Base-by-base conservation (phyloP, 2,113 vertebrate genomes). In the Loxodonta africana region DNA sequence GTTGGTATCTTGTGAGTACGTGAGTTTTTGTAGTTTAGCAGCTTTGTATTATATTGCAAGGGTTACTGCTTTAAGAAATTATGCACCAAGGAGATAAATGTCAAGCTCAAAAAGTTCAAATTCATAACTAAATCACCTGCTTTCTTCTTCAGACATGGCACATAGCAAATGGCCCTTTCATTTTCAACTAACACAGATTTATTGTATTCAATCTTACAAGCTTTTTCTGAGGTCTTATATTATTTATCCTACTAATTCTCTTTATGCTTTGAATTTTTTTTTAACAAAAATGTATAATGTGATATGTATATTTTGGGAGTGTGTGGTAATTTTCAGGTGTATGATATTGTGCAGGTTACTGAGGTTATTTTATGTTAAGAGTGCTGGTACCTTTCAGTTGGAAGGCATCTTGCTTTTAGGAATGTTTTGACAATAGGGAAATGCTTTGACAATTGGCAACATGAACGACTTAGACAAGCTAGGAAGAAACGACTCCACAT, bases 41-140 rank as follows among this genome's bases (percentile, higher is more conserved):
- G 73, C 12, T 17, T 94, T 77, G 57, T 83, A 90, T 93, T 95
- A 53, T 92, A 95, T 28, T 73, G 37, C 20, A 82, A 83, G 67
- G 65, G 69, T 95, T 96, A 93, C 63, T 96, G 87, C 90, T 94
- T 98, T 81, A 94, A 95, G 96, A 92, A 92, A 88, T 93, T 97
- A 90, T 97, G 62, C 94, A 96, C 87, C 60, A 90, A 96, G 96
- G 94, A 97, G 89, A 95, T 96, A 97, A 97, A 98, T 97, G 97
- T 97, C 96, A 97, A 91, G 48, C 65, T 95, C 71, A 98, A 93
- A 74, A 97, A 97, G 95, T 97, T 97, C 97, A 98, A 37, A 95
- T 81, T 94, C 74, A 77, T 94, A 97, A 97, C 95, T 97, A 95
- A 97, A 91, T 90, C 80, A 96, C 89, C 90, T 78, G 41, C 15